Base-by-base conservation (phyloP, 2,113 vertebrate genomes). In the Coptodon rendalli region DNA sequence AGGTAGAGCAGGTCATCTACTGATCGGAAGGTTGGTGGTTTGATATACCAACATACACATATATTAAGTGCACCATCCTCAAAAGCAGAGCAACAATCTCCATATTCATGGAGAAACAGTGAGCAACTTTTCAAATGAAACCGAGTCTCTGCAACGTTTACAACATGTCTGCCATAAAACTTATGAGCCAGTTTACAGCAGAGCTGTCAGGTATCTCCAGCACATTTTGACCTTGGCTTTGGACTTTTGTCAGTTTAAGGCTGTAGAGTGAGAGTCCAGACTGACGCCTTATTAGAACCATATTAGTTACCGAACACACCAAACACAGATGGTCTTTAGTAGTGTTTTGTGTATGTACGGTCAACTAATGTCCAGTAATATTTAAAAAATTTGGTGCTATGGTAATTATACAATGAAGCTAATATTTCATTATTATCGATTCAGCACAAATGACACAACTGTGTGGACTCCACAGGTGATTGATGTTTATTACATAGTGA, bases 11-110 rank as follows among this genome's bases (percentile, higher is more conserved):
- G 54, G 54, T 27, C 54, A 57, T 27, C 54, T 57, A 57, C 54
- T 5, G 54, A 14, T 14, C 0, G 0, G 54, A 8, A 5, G 54
- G 12, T 57, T 0, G 24, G 54, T 57, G 54, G 12, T 57, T 57
- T 14, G 24, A 57, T 27, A 5, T 12, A 56, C 54, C 54, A 56
- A 56, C 54, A 14, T 56, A 56, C 5, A 66, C 61, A 66, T 36
- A 12, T n/a, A 66, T n/a, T 0, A 66, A 66, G 31, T 7, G 61
- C 61, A 38, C 31, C 6, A 2, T 38, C 61, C 61, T 66, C 61
- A 34, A 63, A 63, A 36, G 31, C 31, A 66, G 61, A 40, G 10
- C 19, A 38, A 12, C 63, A 63, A 63, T 40, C 61, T 36, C 2
- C 61, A n/a, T n/a, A 36, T 66, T 66, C 17, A 2, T 71, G 36